Percentiles rank a stretch among this genome's conserved stretches.
These are phyloP conservation scores for Danionella cerebrum DNA, from an alignment of 2,113 vertebrate species.

Conservation along the genomic window DNA sequence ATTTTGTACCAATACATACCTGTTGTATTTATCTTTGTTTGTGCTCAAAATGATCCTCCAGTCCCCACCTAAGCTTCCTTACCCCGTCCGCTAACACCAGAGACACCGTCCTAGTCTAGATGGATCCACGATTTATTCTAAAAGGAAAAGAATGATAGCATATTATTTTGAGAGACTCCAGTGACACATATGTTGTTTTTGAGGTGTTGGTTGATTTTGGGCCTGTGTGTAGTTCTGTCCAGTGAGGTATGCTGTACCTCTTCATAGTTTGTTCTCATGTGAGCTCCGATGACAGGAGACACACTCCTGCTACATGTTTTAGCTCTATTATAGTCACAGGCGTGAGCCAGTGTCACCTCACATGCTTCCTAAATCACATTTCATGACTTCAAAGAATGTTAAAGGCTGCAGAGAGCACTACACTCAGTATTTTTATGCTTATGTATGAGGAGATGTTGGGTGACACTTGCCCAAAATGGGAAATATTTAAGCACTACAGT, in stretches of 20 bases:
- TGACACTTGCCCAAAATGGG: too few relatives aligned
- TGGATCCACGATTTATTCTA: too few relatives aligned
- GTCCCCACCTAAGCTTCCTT: too few relatives aligned
- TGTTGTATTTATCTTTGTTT: too few relatives aligned
- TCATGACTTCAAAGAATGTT: slow-evolving; percentile 5
- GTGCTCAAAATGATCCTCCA: too few relatives aligned
- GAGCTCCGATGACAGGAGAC: slow-evolving; percentile 2
- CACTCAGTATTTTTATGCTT: neutral
- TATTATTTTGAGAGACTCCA: neutral
- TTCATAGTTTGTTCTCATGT: neutral
- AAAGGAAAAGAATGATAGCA: neutral
- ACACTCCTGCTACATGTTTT: neutral
- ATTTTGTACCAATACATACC: too few relatives aligned
- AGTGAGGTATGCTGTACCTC: neutral
- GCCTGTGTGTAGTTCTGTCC: neutral
- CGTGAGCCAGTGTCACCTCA: neutral
- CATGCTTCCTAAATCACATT: neutral
- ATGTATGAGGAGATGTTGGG: too few relatives aligned
- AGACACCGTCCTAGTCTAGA: too few relatives aligned
- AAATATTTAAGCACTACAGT: too few relatives aligned
- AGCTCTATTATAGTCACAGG: neutral
- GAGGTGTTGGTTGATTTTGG: neutral
- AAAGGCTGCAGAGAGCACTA: neutral
- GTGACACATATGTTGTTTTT: neutral
- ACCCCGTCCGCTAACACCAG: too few relatives aligned